Evolutionary conservation across 2,113 vertebrate species (phyloP), one percentile per base, ranked within the genome.

Genomic region (Gambusia holbrooki): DNA sequence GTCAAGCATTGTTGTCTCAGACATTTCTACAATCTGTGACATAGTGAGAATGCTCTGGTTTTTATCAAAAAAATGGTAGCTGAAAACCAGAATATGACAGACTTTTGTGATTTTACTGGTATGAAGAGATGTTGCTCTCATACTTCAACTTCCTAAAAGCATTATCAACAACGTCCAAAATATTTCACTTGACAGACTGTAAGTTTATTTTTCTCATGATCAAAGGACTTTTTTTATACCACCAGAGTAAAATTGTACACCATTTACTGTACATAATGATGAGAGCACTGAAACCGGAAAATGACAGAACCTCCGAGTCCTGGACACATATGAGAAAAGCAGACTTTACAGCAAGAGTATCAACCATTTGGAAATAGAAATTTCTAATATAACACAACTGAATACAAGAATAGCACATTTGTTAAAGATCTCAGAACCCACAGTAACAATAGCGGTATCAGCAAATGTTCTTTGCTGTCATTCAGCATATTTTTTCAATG

Each of bases 331-430:
- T 90, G 93, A 94, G 94, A 96, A 92, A 95, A 94, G 94, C 92
- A 93, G 93, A 96, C 93, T 93, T 95, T 95, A 94, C 87, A 95
- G 93, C 94, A 94, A 85, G 93, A 94, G 95, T 91, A 93, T 92
- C 89, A 90, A 84, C 79, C 82, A 28, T 90, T 88, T 87, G 74
- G 76, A 87, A 89, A 89, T 92, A 89, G 84, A 90, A 91, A 81
- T 90, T 93, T 79, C 92, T 94, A 95, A 94, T 90, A 93, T 92
- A 94, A 92, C 93, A 96, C 90, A 90, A 66, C 92, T 85, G 89
- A 93, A 91, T 95, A 95, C 94, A 95, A 94, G 94, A 84, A 87
- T 92, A 92, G 88, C 79, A 76, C 84, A 90, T 95, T 71, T 78
- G 80, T 81, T 92, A 93, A 93, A 93, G 87, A 74, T 93, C 87